These are phyloP conservation scores for Oncorhynchus kisutch DNA, from an alignment of 2,113 vertebrate species.

Conservation along the genomic window DNA sequence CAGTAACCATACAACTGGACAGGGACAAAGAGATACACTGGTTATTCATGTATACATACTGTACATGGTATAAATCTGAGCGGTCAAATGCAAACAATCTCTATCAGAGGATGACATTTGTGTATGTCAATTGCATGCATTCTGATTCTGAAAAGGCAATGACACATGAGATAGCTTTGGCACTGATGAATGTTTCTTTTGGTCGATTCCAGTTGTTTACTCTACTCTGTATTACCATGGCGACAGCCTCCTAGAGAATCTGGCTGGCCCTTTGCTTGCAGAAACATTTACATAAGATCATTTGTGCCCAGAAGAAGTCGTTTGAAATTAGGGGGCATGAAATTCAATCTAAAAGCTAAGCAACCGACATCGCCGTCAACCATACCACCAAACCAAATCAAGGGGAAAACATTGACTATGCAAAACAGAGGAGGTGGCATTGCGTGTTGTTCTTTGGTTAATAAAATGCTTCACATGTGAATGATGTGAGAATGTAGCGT, in stretches of 20 bases:
- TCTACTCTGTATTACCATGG: not conserved
- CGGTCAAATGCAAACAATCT: not conserved
- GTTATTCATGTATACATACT: not conserved
- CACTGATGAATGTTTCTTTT: constrained; percentile 2
- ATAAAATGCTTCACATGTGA: not conserved
- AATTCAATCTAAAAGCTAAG: constrained; percentile 48
- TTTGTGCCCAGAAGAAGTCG: constrained; percentile 36
- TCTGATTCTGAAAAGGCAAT: not conserved
- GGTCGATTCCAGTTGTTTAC: not conserved
- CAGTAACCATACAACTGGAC: constrained; percentile 86
- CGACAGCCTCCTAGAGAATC: not conserved
- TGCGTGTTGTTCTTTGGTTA: not conserved
- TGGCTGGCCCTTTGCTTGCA: constrained; percentile 38
- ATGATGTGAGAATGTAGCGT: not conserved
- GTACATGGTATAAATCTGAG: not conserved
- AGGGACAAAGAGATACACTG: constrained; percentile 23
- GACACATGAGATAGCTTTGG: not conserved
- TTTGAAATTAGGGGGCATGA: constrained; percentile 49
- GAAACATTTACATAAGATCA: constrained; percentile 46
- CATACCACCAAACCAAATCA: not conserved
- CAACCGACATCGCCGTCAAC: constrained; percentile 22
- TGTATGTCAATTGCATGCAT: not conserved
- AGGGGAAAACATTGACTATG: not conserved
- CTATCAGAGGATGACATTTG: not conserved
- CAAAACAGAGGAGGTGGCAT: not conserved